Evolutionary conservation across 2,113 vertebrate genomes (phyloP).

Genomic region (Paradisaea rubra): DNA sequence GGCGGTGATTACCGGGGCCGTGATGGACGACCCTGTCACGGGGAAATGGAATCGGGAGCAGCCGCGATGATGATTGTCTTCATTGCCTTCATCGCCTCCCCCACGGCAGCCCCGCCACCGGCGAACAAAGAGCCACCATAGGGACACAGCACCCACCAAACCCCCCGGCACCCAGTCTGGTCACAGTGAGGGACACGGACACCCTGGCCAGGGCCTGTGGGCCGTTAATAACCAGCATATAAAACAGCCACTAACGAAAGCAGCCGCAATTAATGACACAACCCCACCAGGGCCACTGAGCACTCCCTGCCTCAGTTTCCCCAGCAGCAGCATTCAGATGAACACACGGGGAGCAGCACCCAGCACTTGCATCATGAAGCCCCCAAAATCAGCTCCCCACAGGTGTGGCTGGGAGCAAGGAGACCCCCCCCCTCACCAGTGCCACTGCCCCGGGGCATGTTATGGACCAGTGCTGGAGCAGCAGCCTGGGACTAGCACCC

Average conservation of each 20-base stretch:
- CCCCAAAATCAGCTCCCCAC: not conserved
- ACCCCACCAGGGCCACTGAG: not conserved
- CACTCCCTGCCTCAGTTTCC: not conserved
- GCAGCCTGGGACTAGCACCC: not conserved
- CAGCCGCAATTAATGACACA: not conserved
- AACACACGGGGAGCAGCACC: fast-evolving
- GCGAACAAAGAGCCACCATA: not conserved
- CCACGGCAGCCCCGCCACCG: not conserved
- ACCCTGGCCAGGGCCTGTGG: not conserved
- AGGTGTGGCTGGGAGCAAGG: not conserved
- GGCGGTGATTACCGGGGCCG: slow-evolving; percentile 23
- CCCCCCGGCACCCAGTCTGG: not conserved
- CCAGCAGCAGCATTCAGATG: not conserved
- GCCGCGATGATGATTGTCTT: slow-evolving; percentile 7
- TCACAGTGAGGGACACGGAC: not conserved
- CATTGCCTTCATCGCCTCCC: not conserved
- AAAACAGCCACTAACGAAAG: not conserved
- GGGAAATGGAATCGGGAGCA: slow-evolving; percentile 51
- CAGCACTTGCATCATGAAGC: fast-evolving
- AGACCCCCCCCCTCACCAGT: not conserved
- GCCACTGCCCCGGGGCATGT: fast-evolving
- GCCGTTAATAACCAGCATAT: not conserved
- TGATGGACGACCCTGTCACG: slow-evolving; percentile 60
- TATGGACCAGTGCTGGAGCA: fast-evolving
- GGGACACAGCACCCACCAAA: not conserved